Percentiles rank a stretch among this genome's conserved stretches.
Evolutionary conservation across 2,888 invertebrate genomes (phyloP).

Genomic region (Lamproptera curius): DNA sequence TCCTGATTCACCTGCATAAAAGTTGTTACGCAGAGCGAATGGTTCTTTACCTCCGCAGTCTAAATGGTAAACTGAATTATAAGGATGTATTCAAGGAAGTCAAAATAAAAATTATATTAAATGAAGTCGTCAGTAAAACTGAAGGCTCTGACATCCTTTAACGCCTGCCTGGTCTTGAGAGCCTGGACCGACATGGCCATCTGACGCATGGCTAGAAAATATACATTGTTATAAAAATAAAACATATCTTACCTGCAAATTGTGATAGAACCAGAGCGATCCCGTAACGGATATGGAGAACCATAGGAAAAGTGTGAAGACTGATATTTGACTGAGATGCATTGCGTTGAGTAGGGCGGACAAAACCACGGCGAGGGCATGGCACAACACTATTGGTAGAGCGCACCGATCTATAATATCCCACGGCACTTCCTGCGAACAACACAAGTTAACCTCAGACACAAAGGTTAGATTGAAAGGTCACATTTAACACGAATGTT

Average conservation of each 20-base stretch:
- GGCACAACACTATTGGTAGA: constrained; percentile 87
- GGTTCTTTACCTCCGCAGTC: neutral
- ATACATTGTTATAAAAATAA: too few relatives aligned
- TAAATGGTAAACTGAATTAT: neutral
- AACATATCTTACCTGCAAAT: constrained; percentile 90
- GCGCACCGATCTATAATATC: constrained; percentile 86
- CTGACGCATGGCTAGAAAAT: too few relatives aligned
- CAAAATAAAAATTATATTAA: neutral
- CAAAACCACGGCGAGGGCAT: constrained; percentile 86
- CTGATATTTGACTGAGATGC: constrained; percentile 86
- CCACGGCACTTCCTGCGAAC: constrained; percentile 81
- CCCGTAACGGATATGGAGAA: constrained; percentile 85
- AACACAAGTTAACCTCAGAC: neutral
- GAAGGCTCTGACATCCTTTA: too few relatives aligned
- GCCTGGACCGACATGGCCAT: too few relatives aligned
- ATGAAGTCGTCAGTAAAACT: too few relatives aligned
- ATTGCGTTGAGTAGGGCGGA: constrained; percentile 84
- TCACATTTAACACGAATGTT: neutral
- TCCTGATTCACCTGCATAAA: too few relatives aligned
- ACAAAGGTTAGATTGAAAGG: neutral
- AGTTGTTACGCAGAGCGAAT: neutral
- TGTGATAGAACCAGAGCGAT: constrained; percentile 89
- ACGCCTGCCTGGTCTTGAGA: too few relatives aligned
- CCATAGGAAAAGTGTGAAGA: constrained; percentile 88
- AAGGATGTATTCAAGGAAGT: neutral